Percentiles rank a stretch among this genome's conserved stretches.
These are phyloP conservation scores for Adelosebastes latens DNA, from an alignment of 2,797 vertebrate genomes.

Conservation along the genomic window DNA sequence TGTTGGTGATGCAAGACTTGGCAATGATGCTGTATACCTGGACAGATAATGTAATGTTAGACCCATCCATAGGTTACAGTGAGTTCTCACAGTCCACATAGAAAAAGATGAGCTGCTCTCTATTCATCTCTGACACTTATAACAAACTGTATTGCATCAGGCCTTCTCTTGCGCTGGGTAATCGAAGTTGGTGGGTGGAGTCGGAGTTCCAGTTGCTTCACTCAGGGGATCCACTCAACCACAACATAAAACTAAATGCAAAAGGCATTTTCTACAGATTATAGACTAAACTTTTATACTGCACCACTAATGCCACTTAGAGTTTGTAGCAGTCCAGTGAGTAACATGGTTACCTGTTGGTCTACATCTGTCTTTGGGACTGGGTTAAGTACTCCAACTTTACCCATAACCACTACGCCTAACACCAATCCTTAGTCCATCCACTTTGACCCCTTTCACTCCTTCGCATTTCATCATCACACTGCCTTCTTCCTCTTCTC, in stretches of 20 bases:
- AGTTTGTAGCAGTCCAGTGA: not conserved
- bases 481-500: not conserved
- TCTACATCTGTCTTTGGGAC: not conserved
- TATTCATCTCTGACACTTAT: slow-evolving; percentile 6
- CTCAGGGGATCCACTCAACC: not conserved
- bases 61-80: not conserved
- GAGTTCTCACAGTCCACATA: not conserved
- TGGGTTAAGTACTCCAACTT: not conserved
- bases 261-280: not conserved
- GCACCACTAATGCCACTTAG: not conserved
- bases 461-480: not conserved
- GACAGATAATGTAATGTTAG: not conserved
- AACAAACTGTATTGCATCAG: not conserved
- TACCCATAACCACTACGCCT: not conserved
- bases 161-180: not conserved
- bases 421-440: not conserved
- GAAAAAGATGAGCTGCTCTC: not conserved
- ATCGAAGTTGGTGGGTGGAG: slow-evolving; percentile 32
- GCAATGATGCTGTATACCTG: not conserved
- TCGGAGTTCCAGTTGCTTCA: slow-evolving; percentile 4
- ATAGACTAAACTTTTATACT: not conserved
- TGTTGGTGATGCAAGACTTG: not conserved
- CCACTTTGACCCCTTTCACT: not conserved
- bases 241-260: not conserved
- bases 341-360: not conserved